phyloP scores from a whole-genome alignment of 1,140 invertebrate genomes.

The Zaprionus capensis region DNA sequence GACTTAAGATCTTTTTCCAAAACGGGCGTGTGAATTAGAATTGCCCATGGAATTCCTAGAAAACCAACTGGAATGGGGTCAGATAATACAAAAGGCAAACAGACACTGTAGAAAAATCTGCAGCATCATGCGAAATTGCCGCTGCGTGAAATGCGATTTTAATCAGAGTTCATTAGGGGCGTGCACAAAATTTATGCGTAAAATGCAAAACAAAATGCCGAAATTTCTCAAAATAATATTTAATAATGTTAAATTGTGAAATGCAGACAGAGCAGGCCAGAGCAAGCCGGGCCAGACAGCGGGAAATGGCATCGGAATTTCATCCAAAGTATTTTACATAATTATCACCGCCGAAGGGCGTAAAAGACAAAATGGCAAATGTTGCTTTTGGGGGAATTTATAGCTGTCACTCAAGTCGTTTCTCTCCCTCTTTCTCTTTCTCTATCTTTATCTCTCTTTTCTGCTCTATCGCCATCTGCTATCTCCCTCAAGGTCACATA shows the following conservation, averaged over 20 bases:
- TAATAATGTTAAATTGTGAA: conserved; percentile 68
- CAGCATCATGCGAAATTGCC: conserved; percentile 59
- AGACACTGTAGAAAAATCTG: conserved; percentile 43
- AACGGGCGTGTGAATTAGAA: conserved; percentile 66
- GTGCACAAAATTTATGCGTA: conserved; percentile 70
- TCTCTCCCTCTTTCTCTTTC: conserved; percentile 2
- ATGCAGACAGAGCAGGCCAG: conserved; percentile 24
- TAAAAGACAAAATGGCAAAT: conserved; percentile 58
- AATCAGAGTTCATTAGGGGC: conserved; percentile 60
- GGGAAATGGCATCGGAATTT: conserved; percentile 4
- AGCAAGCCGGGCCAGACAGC: neutral
- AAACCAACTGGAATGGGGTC: conserved; percentile 45
- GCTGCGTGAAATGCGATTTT: conserved; percentile 51
- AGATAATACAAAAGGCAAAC: neutral
- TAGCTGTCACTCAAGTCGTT: conserved; percentile 47
- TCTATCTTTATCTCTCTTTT: conserved; percentile 2
- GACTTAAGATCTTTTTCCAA: conserved; percentile 10
- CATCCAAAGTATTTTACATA: conserved; percentile 52
- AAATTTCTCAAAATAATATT: conserved; percentile 67
- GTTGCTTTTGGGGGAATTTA: conserved; percentile 53
- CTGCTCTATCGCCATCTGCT: conserved; percentile 1
- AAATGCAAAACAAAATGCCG: conserved; percentile 71
- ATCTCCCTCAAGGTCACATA: conserved; percentile 70
- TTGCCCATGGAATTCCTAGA: conserved; percentile 15
- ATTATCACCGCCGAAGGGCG: conserved; percentile 52